Conservation (phyloP, 1,140 invertebrate species). For the Tetramorium parvispinum region DNA sequence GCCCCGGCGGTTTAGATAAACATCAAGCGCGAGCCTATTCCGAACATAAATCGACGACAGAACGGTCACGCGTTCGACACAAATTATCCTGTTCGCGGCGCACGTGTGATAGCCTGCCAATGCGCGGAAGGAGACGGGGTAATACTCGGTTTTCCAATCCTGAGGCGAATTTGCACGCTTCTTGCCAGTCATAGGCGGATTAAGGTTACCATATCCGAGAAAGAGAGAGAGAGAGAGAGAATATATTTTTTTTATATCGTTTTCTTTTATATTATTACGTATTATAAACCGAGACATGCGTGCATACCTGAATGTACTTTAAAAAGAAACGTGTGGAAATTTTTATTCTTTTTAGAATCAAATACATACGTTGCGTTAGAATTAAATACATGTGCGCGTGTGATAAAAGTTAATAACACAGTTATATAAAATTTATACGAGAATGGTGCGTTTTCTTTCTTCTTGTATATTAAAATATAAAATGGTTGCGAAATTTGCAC, state of each 20-base stretch:
- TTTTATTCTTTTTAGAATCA: background rate
- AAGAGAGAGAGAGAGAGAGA: background rate
- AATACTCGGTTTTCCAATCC: conserved; percentile 67
- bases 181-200: conserved; percentile 1
- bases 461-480: background rate
- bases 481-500: background rate
- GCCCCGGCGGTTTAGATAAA: conserved; percentile 70
- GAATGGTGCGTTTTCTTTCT: background rate
- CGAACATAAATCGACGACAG: conserved; percentile 69
- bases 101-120: conserved; percentile 66
- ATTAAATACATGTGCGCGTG: background rate
- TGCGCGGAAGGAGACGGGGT: conserved; percentile 52
- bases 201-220: background rate
- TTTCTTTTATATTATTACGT: background rate
- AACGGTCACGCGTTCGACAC: conserved; percentile 76
- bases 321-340: background rate
- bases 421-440: background rate
- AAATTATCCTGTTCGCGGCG: conserved; percentile 70
- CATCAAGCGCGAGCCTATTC: conserved; percentile 63
- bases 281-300: background rate
- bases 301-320: background rate
- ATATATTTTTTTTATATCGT: background rate
- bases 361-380: background rate
- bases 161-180: conserved; percentile 35
- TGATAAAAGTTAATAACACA: too few relatives aligned